Conservation (phyloP, 2,113 vertebrate genomes). For the Etheostoma cragini region DNA sequence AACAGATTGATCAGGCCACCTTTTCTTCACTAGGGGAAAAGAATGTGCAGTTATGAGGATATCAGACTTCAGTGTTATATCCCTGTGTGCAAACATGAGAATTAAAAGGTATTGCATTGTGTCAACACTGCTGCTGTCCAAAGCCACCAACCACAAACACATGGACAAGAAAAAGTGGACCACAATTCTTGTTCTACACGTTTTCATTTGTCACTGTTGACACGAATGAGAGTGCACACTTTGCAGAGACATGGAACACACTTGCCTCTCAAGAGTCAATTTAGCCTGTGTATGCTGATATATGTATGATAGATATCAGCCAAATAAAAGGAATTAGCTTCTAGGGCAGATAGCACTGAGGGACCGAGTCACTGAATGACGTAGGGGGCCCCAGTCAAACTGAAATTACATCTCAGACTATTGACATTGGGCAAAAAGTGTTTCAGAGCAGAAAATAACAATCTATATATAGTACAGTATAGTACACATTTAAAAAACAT, state of each 20-base stretch:
- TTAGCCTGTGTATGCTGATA: background rate
- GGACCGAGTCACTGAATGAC: constrained; percentile 1
- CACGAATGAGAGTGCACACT: background rate
- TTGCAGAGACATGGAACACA: background rate
- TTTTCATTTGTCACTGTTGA: background rate
- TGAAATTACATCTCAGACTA: background rate
- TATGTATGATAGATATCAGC: background rate
- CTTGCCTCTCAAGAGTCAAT: background rate
- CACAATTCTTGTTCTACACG: background rate
- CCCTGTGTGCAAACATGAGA: constrained; percentile 33
- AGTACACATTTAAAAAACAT: background rate
- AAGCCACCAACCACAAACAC: constrained; percentile 4
- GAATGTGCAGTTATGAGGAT: constrained; percentile 10
- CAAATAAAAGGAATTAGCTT: background rate
- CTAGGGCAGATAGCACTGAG: background rate
- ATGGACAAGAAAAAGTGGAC: background rate
- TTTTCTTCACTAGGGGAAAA: background rate
- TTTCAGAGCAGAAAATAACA: background rate
- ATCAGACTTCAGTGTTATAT: constrained; percentile 16
- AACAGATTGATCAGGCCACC: background rate
- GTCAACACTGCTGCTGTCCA: constrained; percentile 12
- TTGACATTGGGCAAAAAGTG: background rate
- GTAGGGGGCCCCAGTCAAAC: background rate
- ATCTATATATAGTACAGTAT: no score
- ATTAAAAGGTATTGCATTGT: constrained; percentile 24